Base-by-base conservation (phyloP, 2,888 invertebrate species). In the Drosophila prostipennis region DNA sequence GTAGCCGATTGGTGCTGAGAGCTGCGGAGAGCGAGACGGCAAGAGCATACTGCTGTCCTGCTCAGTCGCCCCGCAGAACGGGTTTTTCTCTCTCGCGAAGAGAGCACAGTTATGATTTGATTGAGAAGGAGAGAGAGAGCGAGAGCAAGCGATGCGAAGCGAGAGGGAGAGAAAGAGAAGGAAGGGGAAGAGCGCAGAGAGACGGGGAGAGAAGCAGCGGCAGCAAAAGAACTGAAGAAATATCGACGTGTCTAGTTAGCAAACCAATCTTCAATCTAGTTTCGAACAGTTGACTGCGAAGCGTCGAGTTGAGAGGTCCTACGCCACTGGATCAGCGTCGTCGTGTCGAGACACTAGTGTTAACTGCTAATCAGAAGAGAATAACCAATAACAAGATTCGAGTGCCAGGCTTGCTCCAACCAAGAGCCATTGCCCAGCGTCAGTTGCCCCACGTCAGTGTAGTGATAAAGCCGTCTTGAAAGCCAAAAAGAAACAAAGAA, bases 211-310 rank as follows among this genome's bases (percentile, higher is more conserved):
- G 46, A 45, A 58, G 58, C 34, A 63, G 61, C 63, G 71, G 80
- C 86, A 80, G 77, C 80, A 82, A 83, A 89, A 89, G 89, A 90
- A 89, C 89, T 85, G 81, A 90, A 90, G 81, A 90, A 90, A 90
- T 87, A 90, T 89, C 91, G 90, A 90, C 91, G 91, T 91, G 91
- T 91, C 91, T 91, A 91, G 91, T 91, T 91, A 91, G 91, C 91
- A 91, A 91, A 90, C 91, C 91, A 91, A 91, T 90, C 91, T 90
- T 84, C 91, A 91, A 91, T 91, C 91, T 91, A 91, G 91, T 91
- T 91, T 91, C 90, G 91, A 91, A 91, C 91, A 91, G 91, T 91
- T 91, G 91, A 90, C 89, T 91, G 91, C 84, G 90, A 90, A 90
- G 82, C 91, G 91, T 89, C 90, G 91, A 91, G 90, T 87, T 85